Conservation (phyloP, 2,888 invertebrate genomes). For the Drosophila austrosaltans region DNA sequence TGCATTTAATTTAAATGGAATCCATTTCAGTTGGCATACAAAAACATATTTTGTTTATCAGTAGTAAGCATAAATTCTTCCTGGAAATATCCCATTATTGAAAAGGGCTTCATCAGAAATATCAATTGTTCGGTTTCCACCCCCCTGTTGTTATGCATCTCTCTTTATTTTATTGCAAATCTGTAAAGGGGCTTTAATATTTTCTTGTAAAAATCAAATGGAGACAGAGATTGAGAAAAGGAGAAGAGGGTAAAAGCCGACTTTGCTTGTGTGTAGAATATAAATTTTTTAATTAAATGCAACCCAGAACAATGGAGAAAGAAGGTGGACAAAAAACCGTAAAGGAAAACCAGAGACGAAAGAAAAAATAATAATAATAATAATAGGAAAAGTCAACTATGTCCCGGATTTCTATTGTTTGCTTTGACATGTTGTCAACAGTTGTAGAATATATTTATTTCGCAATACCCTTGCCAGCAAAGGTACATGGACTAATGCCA, state of each 20-base stretch:
- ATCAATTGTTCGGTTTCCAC: not conserved
- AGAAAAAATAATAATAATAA: conserved; percentile 7
- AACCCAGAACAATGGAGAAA: not conserved
- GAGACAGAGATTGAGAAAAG: not conserved
- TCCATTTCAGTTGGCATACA: not conserved
- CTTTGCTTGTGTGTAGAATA: conserved; percentile 1
- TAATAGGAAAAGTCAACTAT: conserved; percentile 13
- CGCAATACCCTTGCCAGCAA: conserved; percentile 4
- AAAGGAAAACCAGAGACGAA: conserved; percentile 11
- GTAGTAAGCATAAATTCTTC: not conserved
- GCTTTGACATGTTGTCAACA: conserved; percentile 56
- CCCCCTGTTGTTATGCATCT: not conserved
- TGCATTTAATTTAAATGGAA: not conserved
- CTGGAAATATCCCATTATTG: not conserved
- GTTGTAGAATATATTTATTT: conserved; percentile 21
- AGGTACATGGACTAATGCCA: not conserved
- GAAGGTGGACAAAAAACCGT: not conserved
- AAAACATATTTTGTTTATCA: not conserved
- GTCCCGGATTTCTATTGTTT: conserved; percentile 48
- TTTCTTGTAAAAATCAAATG: not conserved
- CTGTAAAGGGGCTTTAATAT: not conserved
- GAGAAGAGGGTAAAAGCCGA: not conserved
- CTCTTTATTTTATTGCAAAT: not conserved
- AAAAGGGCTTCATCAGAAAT: not conserved
- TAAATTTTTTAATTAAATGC: conserved; percentile 12